Evolutionary conservation across 2,113 vertebrate species (phyloP).

Genomic region (Calonectris borealis): DNA sequence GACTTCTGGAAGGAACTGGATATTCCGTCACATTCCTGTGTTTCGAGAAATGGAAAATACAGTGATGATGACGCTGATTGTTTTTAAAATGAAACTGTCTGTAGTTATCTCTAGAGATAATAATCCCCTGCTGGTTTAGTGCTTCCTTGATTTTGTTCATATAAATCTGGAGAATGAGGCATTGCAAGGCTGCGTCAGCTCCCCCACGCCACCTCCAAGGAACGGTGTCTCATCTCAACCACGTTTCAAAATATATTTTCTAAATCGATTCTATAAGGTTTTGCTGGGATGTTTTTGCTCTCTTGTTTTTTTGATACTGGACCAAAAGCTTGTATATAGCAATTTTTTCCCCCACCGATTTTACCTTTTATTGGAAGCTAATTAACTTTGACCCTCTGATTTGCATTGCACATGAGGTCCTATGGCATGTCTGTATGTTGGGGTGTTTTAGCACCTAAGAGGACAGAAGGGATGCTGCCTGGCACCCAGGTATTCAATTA

Average conservation of each 20-base stretch:
- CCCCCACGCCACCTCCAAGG: neutral
- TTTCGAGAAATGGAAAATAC: slow-evolving; percentile 16
- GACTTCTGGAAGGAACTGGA: neutral
- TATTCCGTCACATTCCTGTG: neutral
- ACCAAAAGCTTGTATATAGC: neutral
- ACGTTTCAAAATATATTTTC: neutral
- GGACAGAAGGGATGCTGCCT: neutral
- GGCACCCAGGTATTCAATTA: neutral
- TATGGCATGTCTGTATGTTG: neutral
- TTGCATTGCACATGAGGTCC: rapidly evolving
- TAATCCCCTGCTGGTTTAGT: slow-evolving; percentile 49
- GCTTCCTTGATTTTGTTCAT: slow-evolving; percentile 29
- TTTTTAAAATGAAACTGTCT: slow-evolving; percentile 48
- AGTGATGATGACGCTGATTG: neutral
- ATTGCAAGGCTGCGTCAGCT: neutral
- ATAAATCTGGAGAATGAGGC: slow-evolving; percentile 24
- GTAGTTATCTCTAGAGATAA: slow-evolving; percentile 44
- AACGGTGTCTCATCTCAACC: neutral
- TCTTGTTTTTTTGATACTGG: neutral
- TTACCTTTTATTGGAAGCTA: neutral
- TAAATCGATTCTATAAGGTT: neutral
- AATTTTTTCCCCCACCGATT: neutral
- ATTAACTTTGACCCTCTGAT: neutral
- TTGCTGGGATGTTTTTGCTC: neutral
- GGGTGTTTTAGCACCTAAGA: neutral